Percentiles rank a stretch among this genome's conserved stretches.
Evolutionary conservation across 2,888 invertebrate genomes (phyloP).

Genomic region (Steinernema scapterisci): DNA sequence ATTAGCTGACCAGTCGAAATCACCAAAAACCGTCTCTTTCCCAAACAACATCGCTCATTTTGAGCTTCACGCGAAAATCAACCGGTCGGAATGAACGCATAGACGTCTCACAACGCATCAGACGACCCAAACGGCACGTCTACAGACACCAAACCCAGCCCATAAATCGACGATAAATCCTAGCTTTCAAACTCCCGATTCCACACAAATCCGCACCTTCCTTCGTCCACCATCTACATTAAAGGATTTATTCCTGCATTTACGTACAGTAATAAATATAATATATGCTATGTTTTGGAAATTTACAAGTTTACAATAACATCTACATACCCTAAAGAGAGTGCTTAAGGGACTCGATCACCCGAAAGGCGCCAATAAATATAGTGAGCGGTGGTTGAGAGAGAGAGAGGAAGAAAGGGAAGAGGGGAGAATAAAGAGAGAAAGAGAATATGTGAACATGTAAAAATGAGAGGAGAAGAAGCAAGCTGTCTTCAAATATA

Average conservation of each 20-base stretch:
- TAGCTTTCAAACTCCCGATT: background rate
- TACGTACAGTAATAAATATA: slow-evolving; percentile 6
- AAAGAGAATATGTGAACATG: background rate
- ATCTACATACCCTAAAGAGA: slow-evolving; percentile 17
- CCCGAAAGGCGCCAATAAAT: slow-evolving; percentile 31
- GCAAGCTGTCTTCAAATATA: background rate
- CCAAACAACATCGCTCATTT: no score
- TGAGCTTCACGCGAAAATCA: no score
- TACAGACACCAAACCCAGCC: no score
- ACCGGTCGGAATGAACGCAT: no score
- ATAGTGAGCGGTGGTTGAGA: slow-evolving; percentile 18
- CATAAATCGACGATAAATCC: background rate
- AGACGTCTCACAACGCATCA: no score
- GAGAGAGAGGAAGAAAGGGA: background rate
- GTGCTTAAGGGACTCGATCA: slow-evolving; percentile 22
- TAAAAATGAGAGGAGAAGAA: background rate
- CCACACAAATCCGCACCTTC: background rate
- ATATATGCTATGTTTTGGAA: background rate
- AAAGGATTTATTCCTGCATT: background rate
- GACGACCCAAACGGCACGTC: no score
- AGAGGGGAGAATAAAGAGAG: background rate
- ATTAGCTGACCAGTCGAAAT: no score
- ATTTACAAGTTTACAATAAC: background rate
- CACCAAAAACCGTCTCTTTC: no score
- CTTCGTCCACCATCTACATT: no score